Conservation (phyloP, 2,888 invertebrate genomes). For the Patella pellucida region DNA sequence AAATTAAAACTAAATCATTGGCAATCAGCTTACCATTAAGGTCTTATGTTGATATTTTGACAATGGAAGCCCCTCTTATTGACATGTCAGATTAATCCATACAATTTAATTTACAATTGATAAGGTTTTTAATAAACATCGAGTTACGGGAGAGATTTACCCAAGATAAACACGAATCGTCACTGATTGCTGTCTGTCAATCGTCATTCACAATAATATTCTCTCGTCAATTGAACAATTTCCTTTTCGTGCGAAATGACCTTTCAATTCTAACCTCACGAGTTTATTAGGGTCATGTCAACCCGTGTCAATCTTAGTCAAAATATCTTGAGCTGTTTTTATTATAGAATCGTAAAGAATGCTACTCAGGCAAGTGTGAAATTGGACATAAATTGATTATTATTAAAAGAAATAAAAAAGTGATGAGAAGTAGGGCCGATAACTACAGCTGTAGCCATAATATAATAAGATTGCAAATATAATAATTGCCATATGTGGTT, state of each 20-base stretch:
- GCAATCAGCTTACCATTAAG: too few relatives aligned
- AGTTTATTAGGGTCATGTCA: neutral
- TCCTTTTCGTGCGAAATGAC: neutral
- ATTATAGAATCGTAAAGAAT: neutral
- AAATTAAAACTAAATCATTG: too few relatives aligned
- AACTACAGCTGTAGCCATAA: too few relatives aligned
- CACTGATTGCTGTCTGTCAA: neutral
- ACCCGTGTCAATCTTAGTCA: neutral
- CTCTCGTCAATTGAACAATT: neutral
- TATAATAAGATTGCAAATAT: too few relatives aligned
- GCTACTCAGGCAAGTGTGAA: neutral
- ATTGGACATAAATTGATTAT: slow-evolving; percentile 3
- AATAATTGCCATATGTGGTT: too few relatives aligned
- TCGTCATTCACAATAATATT: neutral
- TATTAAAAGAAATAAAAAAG: neutral
- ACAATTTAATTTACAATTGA: slow-evolving; percentile 7
- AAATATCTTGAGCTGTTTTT: neutral
- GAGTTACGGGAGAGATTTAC: neutral
- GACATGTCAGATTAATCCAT: neutral
- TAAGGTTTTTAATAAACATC: neutral
- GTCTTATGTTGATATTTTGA: too few relatives aligned
- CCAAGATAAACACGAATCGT: neutral
- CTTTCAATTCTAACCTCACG: slow-evolving; percentile 1
- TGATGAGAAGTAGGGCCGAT: neutral
- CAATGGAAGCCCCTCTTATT: neutral